Base-by-base conservation (phyloP, 2,113 vertebrate genomes). In the Clarias gariepinus region DNA sequence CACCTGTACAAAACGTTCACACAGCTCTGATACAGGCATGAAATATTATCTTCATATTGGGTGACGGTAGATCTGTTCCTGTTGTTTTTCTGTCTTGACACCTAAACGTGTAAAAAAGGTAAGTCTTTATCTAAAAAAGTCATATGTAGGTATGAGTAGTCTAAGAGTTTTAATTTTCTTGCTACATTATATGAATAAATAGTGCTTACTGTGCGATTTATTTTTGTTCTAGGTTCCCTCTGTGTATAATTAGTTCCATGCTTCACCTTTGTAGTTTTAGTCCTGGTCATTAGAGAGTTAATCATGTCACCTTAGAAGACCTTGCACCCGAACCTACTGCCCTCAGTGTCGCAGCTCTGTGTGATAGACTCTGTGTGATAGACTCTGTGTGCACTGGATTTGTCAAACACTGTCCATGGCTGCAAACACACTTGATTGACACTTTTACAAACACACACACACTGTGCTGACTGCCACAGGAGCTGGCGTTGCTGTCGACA, bases 371-470 rank as follows among this genome's bases (percentile, higher is more conserved):
- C 61, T 86, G 63, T 86, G 68, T 60, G 71, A n/a, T n/a, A 90
- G 36, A 64, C 85, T 86, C 61, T 86, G 63, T 86, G 68, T 60
- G 71, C 86, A 77, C 81, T 78, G 47, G 61, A 78, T 94, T 94
- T 93, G 92, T 94, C 91, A 91, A 94, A 94, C 92, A 92, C 88
- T 83, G 85, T 71, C 69, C 47, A 79, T 82, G 90, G 89, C 88
- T 85, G 85, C 90, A 90, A 90, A 91, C 92, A 91, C 89, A 87
- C 68, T 87, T 87, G 85, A 89, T 78, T 74, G 85, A 83, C 84
- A 81, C 13, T 30, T 36, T 55, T 88, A 87, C 88, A 91, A 88
- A 53, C 25, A 47, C 85, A 87, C 86, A 87, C 88, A 68, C 57
- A 30, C 76, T 33, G 33, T 81, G 73, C 85, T 84, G 83, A 88